Percentiles rank a stretch among this genome's conserved stretches.
Evolutionary conservation across 53 echinoderm and acorn worm species (phyloP).

Genomic region (Arbacia lixula): DNA sequence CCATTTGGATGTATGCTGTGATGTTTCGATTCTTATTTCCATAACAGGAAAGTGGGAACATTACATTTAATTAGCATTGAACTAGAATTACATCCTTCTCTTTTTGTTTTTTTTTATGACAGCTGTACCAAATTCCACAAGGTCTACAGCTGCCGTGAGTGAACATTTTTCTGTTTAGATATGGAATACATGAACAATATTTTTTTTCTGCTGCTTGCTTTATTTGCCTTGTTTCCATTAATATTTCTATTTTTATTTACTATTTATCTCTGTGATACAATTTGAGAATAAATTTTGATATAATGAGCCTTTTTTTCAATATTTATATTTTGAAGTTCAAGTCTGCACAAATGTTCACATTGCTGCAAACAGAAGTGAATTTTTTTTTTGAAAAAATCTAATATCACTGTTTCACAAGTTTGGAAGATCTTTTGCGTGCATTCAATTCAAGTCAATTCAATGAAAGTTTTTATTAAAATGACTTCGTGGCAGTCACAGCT

Average conservation of each 20-base stretch:
- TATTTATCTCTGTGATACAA: not conserved
- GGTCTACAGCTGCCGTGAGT: slow-evolving; percentile 78
- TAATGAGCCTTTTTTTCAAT: not conserved
- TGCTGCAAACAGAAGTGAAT: too few relatives aligned
- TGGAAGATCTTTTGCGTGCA: too few relatives aligned
- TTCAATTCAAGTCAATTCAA: too few relatives aligned
- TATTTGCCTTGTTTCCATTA: not conserved
- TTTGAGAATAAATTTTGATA: not conserved
- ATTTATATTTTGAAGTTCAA: not conserved
- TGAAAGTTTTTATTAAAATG: too few relatives aligned
- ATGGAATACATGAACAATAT: not conserved
- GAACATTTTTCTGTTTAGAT: not conserved
- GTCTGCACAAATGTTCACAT: not conserved
- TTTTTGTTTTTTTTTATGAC: not conserved
- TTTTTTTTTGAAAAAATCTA: too few relatives aligned
- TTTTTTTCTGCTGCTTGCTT: not conserved
- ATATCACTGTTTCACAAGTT: too few relatives aligned
- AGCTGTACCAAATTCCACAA: slow-evolving; percentile 23
- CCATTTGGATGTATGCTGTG: too few relatives aligned
- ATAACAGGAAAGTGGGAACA: too few relatives aligned
- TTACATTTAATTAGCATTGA: too few relatives aligned
- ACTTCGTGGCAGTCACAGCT: too few relatives aligned
- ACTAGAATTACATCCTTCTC: not conserved
- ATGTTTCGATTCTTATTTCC: too few relatives aligned
- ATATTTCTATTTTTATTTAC: not conserved